Conservation (phyloP, 2,888 invertebrate genomes). For the Pilophorus perplexus region DNA sequence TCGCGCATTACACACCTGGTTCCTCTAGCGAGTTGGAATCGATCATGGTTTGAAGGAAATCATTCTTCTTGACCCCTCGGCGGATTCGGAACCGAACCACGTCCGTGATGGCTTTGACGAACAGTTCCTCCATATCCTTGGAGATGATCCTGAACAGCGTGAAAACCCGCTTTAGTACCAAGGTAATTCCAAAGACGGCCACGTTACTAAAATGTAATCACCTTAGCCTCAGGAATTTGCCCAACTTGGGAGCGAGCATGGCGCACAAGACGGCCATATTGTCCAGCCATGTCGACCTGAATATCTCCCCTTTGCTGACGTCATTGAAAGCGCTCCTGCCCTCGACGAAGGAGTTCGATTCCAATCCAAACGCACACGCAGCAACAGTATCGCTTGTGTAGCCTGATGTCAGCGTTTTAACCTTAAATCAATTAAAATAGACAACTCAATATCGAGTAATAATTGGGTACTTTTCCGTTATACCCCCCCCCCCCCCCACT, state of each 20-base stretch:
- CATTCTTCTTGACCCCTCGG: conserved; percentile 39
- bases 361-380: conserved; percentile 19
- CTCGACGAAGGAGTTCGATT: conserved; percentile 4
- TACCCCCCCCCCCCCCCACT: no score
- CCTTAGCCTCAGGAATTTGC: conserved; percentile 11
- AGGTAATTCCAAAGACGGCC: no score
- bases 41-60: conserved; percentile 41
- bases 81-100: conserved; percentile 38
- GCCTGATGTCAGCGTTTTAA: neutral
- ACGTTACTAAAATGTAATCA: conserved; percentile 7
- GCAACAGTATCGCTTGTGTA: conserved; percentile 34
- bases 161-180: no score
- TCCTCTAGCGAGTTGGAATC: no score
- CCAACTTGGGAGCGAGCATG: conserved; percentile 18
- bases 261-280: conserved; percentile 25
- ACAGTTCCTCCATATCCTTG: conserved; percentile 43
- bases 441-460: neutral
- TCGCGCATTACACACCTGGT: no score
- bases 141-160: conserved; percentile 15
- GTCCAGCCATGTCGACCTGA: conserved; percentile 20
- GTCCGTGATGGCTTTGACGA: conserved; percentile 39
- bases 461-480: no score
- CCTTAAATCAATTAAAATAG: neutral
- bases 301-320: conserved; percentile 18
- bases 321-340: conserved; percentile 8